Conservation (phyloP, 2,113 vertebrate species). For the Rhinopomastus cyanomelas region DNA sequence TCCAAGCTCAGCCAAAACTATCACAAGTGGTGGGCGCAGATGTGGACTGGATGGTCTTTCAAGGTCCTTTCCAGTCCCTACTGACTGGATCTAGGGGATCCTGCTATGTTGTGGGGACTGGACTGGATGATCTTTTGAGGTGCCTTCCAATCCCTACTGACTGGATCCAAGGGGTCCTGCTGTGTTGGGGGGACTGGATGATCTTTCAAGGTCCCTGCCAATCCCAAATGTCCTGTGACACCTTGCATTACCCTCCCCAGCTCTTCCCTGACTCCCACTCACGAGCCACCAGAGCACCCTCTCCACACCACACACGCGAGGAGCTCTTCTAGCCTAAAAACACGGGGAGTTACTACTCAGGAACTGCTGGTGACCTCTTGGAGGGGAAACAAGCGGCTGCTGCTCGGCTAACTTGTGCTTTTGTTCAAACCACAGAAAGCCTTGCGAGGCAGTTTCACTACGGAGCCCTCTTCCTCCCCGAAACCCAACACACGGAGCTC, state of each 20-base stretch:
- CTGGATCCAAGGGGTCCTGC: background rate
- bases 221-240: background rate
- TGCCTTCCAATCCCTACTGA: too few species aligned
- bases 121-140: too few species aligned
- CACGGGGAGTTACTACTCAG: background rate
- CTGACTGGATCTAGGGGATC: fast-evolving
- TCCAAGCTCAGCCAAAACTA: background rate
- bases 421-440: background rate
- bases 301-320: fast-evolving
- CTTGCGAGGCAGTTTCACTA: background rate
- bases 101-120: background rate
- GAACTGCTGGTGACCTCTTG: background rate
- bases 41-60: too few species aligned
- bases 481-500: background rate
- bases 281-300: fast-evolving
- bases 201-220: too few species aligned
- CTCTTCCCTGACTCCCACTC: fast-evolving
- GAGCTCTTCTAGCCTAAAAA: background rate
- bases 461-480: background rate
- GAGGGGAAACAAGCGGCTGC: background rate
- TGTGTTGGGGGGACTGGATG: fast-evolving
- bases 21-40: background rate
- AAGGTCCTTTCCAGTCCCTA: too few species aligned
- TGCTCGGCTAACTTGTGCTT: background rate
- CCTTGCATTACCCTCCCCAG: fast-evolving